phyloP scores from a whole-genome alignment of 2,797 vertebrate genomes.

The Xenops minutus region DNA sequence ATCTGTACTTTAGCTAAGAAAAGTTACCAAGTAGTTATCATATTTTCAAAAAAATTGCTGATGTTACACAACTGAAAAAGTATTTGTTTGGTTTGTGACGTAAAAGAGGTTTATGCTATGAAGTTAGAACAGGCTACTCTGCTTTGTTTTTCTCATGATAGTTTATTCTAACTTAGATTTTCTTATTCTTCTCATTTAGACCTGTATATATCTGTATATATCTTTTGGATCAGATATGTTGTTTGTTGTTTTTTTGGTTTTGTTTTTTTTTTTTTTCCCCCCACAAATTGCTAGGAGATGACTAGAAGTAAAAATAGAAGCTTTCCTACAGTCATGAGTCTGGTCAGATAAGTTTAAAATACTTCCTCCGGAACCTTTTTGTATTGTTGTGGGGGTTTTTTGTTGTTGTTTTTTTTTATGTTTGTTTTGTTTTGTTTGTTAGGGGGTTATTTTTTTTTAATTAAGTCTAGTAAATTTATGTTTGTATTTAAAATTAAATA shows the following conservation, averaged over 20 bases:
- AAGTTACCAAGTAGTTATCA: neutral
- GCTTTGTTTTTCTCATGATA: neutral
- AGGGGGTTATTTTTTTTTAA: neutral
- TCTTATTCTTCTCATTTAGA: neutral
- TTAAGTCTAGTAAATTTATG: neutral
- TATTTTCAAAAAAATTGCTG: neutral
- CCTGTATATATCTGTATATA: neutral
- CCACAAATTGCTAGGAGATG: neutral
- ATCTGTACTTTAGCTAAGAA: neutral
- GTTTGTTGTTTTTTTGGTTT: too few species aligned
- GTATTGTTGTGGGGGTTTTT: neutral
- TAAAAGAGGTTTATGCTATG: neutral
- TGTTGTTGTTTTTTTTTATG: too few species aligned
- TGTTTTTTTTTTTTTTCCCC: too few species aligned
- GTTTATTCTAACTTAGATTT: neutral
- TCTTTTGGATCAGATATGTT: neutral
- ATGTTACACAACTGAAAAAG: neutral
- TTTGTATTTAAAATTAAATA: neutral
- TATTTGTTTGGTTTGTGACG: neutral
- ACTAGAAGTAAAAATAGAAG: neutral
- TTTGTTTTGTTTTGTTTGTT: neutral
- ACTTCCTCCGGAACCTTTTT: neutral
- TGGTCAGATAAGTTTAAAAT: neutral
- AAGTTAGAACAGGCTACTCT: accelerated
- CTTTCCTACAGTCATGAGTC: neutral